phyloP scores from a whole-genome alignment of 2,797 vertebrate species.

The Epinephelus coioides region DNA sequence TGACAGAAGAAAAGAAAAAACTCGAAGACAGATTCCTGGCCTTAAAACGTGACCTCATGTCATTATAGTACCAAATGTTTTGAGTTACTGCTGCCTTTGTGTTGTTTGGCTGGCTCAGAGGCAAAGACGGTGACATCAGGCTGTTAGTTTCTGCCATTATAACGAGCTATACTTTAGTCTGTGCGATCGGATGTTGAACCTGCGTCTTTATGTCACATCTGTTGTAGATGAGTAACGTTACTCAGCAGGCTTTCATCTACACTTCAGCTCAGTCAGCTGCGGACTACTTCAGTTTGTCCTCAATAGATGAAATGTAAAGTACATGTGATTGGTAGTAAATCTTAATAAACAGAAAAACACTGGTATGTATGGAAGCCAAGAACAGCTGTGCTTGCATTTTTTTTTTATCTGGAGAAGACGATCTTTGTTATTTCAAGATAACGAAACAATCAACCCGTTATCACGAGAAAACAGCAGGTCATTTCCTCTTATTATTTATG shows the following conservation, averaged over 20 bases:
- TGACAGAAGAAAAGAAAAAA: conserved; percentile 25
- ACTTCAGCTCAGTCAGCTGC: too few relatives aligned
- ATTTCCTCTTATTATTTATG: too few relatives aligned
- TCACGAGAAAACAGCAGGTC: too few relatives aligned
- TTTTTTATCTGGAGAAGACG: too few relatives aligned
- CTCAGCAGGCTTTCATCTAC: too few relatives aligned
- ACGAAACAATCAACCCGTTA: too few relatives aligned
- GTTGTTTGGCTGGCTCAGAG: background rate
- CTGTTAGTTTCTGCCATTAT: background rate
- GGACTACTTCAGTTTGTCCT: too few relatives aligned
- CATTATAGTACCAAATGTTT: conserved; percentile 48
- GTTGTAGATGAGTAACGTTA: too few relatives aligned
- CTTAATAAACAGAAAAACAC: background rate
- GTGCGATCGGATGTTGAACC: background rate
- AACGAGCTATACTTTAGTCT: background rate
- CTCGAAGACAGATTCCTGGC: conserved; percentile 25
- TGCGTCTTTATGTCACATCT: background rate
- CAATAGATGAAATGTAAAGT: too few relatives aligned
- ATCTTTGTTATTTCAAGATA: too few relatives aligned
- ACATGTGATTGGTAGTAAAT: too few relatives aligned
- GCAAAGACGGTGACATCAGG: background rate
- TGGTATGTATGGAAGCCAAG: background rate
- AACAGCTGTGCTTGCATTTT: too few relatives aligned
- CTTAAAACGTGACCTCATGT: background rate
- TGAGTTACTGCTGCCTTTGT: conserved; percentile 24